Percentiles rank a stretch among this genome's conserved stretches.
These are phyloP conservation scores for Forpus xanthops DNA, from an alignment of 2,797 vertebrate genomes.

Conservation along the genomic window DNA sequence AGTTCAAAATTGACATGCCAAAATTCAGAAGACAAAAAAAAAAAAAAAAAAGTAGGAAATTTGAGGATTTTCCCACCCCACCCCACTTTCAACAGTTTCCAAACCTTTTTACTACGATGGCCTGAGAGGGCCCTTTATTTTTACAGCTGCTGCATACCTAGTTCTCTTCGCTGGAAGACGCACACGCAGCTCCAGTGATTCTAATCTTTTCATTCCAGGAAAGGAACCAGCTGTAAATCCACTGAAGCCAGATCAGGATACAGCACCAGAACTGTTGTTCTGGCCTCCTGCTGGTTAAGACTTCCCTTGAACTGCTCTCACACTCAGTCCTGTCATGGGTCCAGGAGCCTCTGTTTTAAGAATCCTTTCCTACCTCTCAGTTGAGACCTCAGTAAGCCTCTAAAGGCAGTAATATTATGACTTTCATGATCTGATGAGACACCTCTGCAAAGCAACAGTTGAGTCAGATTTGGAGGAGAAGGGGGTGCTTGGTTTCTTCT, in stretches of 20 bases:
- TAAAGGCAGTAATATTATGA: not conserved
- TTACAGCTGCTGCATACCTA: conserved; percentile 69
- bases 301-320: conserved; percentile 47
- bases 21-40: not conserved
- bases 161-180: conserved; percentile 62
- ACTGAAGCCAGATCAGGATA: conserved; percentile 53
- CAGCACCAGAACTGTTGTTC: conserved; percentile 45
- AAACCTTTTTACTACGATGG: conserved; percentile 34
- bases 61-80: conserved; percentile 62
- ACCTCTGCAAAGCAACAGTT: not conserved
- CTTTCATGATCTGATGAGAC: not conserved
- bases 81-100: conserved; percentile 62
- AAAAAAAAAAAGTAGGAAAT: not conserved
- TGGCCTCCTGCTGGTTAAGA: conserved; percentile 35
- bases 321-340: not conserved
- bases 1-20: not conserved
- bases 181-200: conserved; percentile 57
- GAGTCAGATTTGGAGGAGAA: not conserved
- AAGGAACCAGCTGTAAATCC: conserved; percentile 71
- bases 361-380: not conserved
- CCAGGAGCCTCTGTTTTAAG: not conserved
- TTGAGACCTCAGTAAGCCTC: not conserved
- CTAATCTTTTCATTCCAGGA: conserved; percentile 70
- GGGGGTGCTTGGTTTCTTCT: not conserved
- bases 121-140: conserved; percentile 61